Conservation (phyloP, 1,140 invertebrate species). For the Notospermus geniculatus region DNA sequence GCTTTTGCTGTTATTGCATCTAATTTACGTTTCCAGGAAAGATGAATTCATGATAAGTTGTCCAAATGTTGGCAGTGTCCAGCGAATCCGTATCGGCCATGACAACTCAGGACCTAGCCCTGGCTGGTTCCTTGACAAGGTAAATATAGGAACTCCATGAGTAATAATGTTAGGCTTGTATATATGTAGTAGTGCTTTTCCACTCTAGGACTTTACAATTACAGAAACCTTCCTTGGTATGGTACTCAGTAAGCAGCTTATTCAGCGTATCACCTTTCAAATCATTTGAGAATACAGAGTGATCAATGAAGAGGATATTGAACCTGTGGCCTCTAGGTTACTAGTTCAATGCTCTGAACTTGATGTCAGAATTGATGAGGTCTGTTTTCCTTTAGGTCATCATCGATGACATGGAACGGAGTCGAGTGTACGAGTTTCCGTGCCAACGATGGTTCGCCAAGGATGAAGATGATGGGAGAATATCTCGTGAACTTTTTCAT, state of each 20-base stretch:
- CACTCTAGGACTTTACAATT: no score
- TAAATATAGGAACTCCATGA: slow-evolving; percentile 23
- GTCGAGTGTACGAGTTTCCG: slow-evolving; percentile 47
- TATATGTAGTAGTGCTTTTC: no score
- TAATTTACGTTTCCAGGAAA: slow-evolving; percentile 48
- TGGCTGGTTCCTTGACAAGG: slow-evolving; percentile 56
- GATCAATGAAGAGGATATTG: no score
- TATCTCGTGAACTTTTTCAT: slow-evolving; percentile 42
- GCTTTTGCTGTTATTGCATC: no score
- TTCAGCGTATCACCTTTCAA: neutral
- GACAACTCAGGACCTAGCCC: slow-evolving; percentile 51
- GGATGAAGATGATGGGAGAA: slow-evolving; percentile 53
- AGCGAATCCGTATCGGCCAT: slow-evolving; percentile 52
- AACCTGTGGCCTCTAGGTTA: no score
- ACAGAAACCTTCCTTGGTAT: no score
- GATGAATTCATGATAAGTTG: slow-evolving; percentile 52
- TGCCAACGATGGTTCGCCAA: slow-evolving; percentile 48
- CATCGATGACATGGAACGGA: slow-evolving; percentile 45
- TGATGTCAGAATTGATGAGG: no score
- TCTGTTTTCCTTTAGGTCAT: slow-evolving; percentile 45
- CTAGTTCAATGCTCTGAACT: no score
- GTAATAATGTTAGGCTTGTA: no score
- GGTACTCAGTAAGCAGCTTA: no score
- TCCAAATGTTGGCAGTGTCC: slow-evolving; percentile 47
- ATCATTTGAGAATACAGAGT: no score